Evolutionary conservation across 2,797 vertebrate species (phyloP).

Genomic region (Neolamprologus multifasciatus): DNA sequence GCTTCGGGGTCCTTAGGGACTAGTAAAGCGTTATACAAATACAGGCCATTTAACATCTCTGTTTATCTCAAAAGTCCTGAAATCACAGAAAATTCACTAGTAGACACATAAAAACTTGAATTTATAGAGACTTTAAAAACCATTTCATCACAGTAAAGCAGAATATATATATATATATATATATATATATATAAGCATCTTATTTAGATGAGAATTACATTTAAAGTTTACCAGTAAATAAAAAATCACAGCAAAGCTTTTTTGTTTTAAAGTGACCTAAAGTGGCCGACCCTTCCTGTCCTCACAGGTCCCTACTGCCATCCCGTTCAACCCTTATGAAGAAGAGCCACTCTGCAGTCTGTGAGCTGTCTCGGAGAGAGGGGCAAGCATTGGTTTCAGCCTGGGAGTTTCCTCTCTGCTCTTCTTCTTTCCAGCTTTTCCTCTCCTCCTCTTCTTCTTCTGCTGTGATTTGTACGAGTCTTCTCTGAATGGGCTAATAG

Average conservation of each 20-base stretch:
- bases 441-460: background rate
- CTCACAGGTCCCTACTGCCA: conserved; percentile 56
- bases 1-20: background rate
- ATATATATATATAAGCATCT: accelerated
- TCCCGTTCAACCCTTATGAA: conserved; percentile 59
- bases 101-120: accelerated
- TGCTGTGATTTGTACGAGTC: background rate
- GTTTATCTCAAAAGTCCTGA: background rate
- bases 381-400: conserved; percentile 23
- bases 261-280: background rate
- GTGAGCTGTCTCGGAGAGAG: conserved; percentile 42
- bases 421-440: conserved; percentile 9
- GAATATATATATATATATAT: accelerated
- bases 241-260: accelerated
- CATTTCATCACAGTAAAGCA: background rate
- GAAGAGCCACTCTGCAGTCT: conserved; percentile 53
- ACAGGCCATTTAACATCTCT: background rate
- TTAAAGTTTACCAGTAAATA: background rate
- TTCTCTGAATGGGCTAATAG: conserved; percentile 60
- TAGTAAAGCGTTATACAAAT: accelerated
- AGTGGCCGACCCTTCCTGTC: background rate
- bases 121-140: background rate
- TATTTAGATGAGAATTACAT: background rate
- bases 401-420: conserved; percentile 22
- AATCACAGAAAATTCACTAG: background rate